Evolutionary conservation across 2,888 invertebrate genomes (phyloP), one percentile per base, ranked within the genome.

Genomic region (Acleris literana): DNA sequence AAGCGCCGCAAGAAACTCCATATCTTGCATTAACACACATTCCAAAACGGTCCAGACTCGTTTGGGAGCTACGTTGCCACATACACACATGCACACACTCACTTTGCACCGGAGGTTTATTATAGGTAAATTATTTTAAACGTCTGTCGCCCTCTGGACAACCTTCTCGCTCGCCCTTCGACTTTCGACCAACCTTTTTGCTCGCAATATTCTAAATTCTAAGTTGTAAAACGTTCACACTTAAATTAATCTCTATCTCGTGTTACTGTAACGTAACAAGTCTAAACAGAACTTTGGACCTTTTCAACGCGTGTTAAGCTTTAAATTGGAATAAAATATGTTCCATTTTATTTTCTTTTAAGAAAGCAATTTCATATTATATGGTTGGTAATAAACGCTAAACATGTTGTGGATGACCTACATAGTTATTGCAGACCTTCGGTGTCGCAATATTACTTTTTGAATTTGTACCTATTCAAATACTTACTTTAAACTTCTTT

Each of bases 161-260:
- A 66, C 66, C 66, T 66, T 54, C 20, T 56, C 52, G 43, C 22
- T 20, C 29, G 52, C 13, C 39, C 39, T 6, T 25, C 65, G 69
- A 64, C 72, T 73, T 72, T 70, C 68, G 57, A 60, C 39, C 63
- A 71, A 72, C 72, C 73, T 75, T 71, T 25, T 71, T 70, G 68
- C 68, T 52, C 68, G 70, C 61, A 25, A 63, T 65, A 64, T 70
- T 69, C 57, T 58, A 69, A 70, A 64, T 70, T 69, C 57, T 58
- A 70, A 70, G 70, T 68, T 72, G 69, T 73, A 73, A 74, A 73
- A 71, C 63, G 60, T 62, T 44, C 66, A 58, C 60, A 64, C 43
- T 68, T 64, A 73, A 72, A 70, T 71, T 68, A 64, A 61, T 69
- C 70, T 69, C 69, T 66, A 39, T 72, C 70, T 71, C 57, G 69